These are phyloP conservation scores for Anneissia japonica DNA, from an alignment of 35 echinoderm and acorn worm species.

Conservation along the genomic window DNA sequence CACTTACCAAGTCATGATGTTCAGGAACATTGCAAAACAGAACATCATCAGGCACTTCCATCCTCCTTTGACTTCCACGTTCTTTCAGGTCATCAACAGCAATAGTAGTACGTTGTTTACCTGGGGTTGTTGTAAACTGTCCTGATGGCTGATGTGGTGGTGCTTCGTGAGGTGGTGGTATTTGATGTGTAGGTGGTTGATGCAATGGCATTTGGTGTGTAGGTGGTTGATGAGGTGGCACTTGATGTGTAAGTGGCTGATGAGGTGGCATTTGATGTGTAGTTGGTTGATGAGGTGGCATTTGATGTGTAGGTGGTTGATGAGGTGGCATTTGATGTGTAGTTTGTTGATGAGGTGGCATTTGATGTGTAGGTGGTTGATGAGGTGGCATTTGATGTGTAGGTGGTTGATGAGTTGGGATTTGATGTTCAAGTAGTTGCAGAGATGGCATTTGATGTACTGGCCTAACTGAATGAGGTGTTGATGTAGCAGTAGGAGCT, in stretches of 20 bases:
- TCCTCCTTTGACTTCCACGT: slow-evolving; percentile 1
- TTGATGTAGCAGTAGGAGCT: background rate
- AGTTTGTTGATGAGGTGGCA: background rate
- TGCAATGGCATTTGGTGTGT: background rate
- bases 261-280: background rate
- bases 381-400: background rate
- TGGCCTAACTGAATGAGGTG: background rate
- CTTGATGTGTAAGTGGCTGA: background rate
- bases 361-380: background rate
- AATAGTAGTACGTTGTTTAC: background rate
- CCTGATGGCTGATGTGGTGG: background rate
- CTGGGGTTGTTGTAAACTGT: background rate
- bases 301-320: too few species aligned
- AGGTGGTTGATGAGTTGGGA: too few species aligned
- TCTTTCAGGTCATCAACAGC: background rate
- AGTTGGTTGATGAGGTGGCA: background rate
- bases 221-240: background rate
- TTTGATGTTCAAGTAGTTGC: too few species aligned
- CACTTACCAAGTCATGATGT: slow-evolving; percentile 90
- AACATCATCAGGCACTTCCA: slow-evolving; percentile 18
- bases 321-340: too few species aligned
- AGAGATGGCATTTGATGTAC: too few species aligned
- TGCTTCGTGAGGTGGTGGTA: background rate
- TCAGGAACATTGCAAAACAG: slow-evolving; percentile 96
- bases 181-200: background rate